These are phyloP conservation scores for Lingula anatina DNA, from an alignment of 2,888 invertebrate species.

Conservation along the genomic window DNA sequence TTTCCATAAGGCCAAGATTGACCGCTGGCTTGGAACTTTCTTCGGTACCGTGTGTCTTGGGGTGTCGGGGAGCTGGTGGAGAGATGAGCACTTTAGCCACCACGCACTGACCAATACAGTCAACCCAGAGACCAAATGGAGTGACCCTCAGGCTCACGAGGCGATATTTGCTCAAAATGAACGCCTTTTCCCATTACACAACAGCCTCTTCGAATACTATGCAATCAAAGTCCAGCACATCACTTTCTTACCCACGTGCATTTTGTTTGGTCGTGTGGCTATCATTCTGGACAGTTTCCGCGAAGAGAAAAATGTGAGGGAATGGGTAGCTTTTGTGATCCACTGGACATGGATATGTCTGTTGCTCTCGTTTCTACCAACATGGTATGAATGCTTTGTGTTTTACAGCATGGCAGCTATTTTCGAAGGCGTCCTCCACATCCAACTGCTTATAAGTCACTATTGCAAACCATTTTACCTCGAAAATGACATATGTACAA, in stretches of 20 bases:
- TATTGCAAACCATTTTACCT: constrained; percentile 7
- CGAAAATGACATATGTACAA: neutral
- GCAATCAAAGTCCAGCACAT: constrained; percentile 7
- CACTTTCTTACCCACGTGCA: constrained; percentile 9
- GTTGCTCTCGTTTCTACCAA: constrained; percentile 6
- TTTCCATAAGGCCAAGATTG: constrained; percentile 4
- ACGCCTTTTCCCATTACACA: constrained; percentile 10
- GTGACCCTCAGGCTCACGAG: constrained; percentile 11
- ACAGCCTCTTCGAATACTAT: constrained; percentile 2
- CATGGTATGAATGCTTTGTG: constrained; percentile 3
- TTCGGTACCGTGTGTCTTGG: constrained; percentile 9
- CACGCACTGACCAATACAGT: constrained; percentile 10
- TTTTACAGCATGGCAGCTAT: constrained; percentile 7
- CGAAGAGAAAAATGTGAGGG: neutral
- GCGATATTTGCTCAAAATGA: constrained; percentile 8
- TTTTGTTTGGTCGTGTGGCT: constrained; percentile 6
- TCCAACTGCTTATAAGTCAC: constrained; percentile 10
- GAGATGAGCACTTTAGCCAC: constrained; percentile 12
- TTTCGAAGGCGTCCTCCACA: constrained; percentile 8
- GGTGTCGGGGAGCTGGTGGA: constrained; percentile 9
- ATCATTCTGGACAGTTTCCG: constrained; percentile 6
- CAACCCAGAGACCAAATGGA: constrained; percentile 3
- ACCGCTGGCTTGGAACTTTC: constrained; percentile 5
- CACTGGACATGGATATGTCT: constrained; percentile 8
- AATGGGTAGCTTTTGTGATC: constrained; percentile 5